Conservation (phyloP, 2,888 invertebrate genomes). For the Acronicta aceris region DNA sequence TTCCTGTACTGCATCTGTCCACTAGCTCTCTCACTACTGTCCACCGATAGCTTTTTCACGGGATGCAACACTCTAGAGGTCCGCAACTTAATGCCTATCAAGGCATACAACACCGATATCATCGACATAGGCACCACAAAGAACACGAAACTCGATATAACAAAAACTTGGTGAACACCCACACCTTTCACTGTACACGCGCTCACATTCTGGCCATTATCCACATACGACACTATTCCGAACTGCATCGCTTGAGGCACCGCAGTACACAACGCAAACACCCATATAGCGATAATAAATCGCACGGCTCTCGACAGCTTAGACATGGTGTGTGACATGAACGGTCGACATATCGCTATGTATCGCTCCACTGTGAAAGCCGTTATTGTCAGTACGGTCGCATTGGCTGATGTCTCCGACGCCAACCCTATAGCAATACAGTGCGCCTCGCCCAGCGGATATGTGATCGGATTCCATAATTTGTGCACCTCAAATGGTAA, state of each 20-base stretch:
- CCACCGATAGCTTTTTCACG: constrained; percentile 86
- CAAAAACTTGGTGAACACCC: constrained; percentile 92
- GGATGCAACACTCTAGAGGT: constrained; percentile 90
- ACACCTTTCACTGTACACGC: constrained; percentile 90
- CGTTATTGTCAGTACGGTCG: constrained; percentile 95
- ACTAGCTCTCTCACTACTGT: constrained; percentile 77
- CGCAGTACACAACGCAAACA: constrained; percentile 92
- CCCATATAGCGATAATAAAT: constrained; percentile 93
- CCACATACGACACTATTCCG: constrained; percentile 90
- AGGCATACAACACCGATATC: constrained; percentile 94
- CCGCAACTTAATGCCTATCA: constrained; percentile 93
- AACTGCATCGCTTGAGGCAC: constrained; percentile 95
- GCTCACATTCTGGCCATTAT: constrained; percentile 84
- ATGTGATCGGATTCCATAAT: constrained; percentile 93
- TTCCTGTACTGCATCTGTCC: constrained; percentile 85
- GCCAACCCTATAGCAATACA: constrained; percentile 93
- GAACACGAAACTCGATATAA: constrained; percentile 94
- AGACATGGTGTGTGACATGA: constrained; percentile 94
- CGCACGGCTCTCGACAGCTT: constrained; percentile 94
- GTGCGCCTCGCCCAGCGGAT: constrained; percentile 93
- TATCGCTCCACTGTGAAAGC: constrained; percentile 97
- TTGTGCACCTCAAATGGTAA: constrained; percentile 94
- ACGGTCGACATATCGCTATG: constrained; percentile 96
- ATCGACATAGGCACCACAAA: constrained; percentile 96
- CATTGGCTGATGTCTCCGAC: constrained; percentile 96